Percentiles rank a stretch among this genome's conserved stretches.
Evolutionary conservation across 2,888 invertebrate genomes (phyloP).

Genomic region (Callyntrura guangdongensis): DNA sequence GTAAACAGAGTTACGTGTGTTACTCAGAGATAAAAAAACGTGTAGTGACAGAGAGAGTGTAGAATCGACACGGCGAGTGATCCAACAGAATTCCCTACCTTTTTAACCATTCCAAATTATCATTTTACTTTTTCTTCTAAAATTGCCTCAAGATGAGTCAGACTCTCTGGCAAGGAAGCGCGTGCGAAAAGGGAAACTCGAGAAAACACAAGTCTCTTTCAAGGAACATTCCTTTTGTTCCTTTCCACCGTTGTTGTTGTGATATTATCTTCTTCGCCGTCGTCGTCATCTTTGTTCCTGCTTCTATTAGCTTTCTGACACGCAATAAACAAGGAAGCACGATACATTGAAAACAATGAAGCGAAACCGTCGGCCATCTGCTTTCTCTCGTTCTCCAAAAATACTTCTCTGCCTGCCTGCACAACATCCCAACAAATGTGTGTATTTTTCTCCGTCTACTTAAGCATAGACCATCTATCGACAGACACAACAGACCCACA

Average conservation of each 20-base stretch:
- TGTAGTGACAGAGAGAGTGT: too few species aligned
- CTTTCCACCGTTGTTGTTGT: too few species aligned
- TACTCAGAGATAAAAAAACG: too few species aligned
- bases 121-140: too few species aligned
- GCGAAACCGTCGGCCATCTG: constrained; percentile 78
- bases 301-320: constrained; percentile 33
- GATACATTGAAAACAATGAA: constrained; percentile 77
- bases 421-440: background rate
- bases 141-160: too few species aligned
- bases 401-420: background rate
- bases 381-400: constrained; percentile 74
- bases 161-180: too few species aligned
- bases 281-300: background rate
- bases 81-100: background rate
- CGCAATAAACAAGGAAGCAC: constrained; percentile 73
- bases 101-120: too few species aligned
- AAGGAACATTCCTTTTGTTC: too few species aligned
- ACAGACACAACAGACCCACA: background rate
- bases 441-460: background rate
- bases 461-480: too few species aligned
- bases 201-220: background rate
- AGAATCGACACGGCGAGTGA: too few species aligned
- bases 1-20: too few species aligned
- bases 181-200: background rate
- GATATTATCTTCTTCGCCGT: too few species aligned